Evolutionary conservation across 1,140 invertebrate genomes (phyloP), one percentile per base, ranked within the genome.

Genomic region (Triops cancriformis): DNA sequence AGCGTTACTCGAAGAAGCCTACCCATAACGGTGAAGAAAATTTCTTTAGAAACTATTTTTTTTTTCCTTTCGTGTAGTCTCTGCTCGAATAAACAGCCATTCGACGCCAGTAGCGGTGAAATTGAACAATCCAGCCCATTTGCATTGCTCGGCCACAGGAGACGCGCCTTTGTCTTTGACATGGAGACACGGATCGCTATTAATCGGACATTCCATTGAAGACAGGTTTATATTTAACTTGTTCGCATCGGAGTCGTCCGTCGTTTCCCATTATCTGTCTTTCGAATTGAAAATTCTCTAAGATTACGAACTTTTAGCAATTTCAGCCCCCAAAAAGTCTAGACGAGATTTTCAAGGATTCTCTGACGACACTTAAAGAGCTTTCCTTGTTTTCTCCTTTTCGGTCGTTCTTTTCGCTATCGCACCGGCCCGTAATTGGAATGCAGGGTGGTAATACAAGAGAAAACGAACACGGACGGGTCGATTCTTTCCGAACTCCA

Each of bases 81-180:
- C 81, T 10, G 81, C 81, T 12, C 79, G 80, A 2, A 79, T 82
- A 72, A 80, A 80, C 37, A 78, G 79, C 31, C 45, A 78, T 1
- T 80, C 79, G 11, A 74, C 74, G 31, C 82, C 81, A 51, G 77
- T 80, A 41, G 76, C 79, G 9, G 80, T 80, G 26, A 80, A 77
- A 6, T 77, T 79, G 14, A 81, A 80, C 1, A 75, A 79, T 2
- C 73, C 74, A 10, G 78, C 79, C 0, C 42, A 28, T 14, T 76
- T 82, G 41, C 45, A 75, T 23, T 82, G 82, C 72, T 64, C 75
- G 2, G 81, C 81, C 7, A 14, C 74, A 3, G 82, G 82, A 9
- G 81, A 83, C 74, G 64, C 78, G 14, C 82, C 82, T 9, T 75
- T 83, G 11, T 73, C 77, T 42, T 78, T 83, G 75, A 80, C 79